Base-by-base conservation (phyloP, 2,888 invertebrate genomes). In the Ichneumoninae sp. region DNA sequence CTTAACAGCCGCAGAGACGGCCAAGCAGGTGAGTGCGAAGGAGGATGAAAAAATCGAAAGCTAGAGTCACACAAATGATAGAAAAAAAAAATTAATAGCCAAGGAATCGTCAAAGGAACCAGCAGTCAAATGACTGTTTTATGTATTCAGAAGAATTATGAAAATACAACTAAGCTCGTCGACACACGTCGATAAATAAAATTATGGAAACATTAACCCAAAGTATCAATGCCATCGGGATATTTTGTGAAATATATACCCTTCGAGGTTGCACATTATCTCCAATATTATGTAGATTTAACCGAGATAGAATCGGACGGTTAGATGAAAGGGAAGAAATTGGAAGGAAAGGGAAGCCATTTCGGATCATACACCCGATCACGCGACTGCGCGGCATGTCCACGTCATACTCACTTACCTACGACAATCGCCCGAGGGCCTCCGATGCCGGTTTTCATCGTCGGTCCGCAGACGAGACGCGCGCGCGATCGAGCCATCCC, bases 381-480 rank as follows among this genome's bases (percentile, higher is more conserved):
- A 81, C 86, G 76, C 47, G 81, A 76, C 63, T 36, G 19, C 54
- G 33, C 86, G 19, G 50, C 44, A 19, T 79, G 36, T 79, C 80
- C 80, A 66, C 89, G 88, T 88, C 90, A 88, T 89, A 90, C 89
- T 89, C 88, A 88, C 91, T 91, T 91, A 92, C 92, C 92, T 92
- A 90, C 88, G 92, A 91, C 91, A 92, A 92, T 90, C 88, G 91
- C 91, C 90, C 66, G 82, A 75, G 89, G 92, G 89, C 89, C 88
- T 87, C 66, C 77, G 86, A 79, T 81, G 87, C 83, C 91, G 86
- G 89, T 84, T 85, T 79, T 63, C 50, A 70, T 76, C 44, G 63
- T 66, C 19, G 33, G 30, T 52, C 54, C 22, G 50, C 50, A 57
- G 66, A 66, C 60, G 52, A 75, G 52, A 70, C 63, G 76, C 83